Base-by-base conservation (phyloP, 2,888 invertebrate genomes). In the Onchidella celtica region DNA sequence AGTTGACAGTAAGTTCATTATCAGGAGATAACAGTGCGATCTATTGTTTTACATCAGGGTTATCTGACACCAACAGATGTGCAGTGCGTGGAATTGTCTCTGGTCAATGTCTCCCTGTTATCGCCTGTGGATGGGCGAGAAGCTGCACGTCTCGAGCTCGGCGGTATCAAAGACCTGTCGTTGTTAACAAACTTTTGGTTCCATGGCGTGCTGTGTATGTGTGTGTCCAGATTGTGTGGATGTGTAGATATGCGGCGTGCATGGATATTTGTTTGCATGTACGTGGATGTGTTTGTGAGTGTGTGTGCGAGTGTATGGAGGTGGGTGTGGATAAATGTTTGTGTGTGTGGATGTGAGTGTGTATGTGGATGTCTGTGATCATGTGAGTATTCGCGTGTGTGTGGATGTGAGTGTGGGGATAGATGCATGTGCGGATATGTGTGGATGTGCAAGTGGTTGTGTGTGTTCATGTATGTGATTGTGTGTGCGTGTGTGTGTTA, bases 291-390 rank as follows among this genome's bases (percentile, higher is more conserved):
- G 47, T 11, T 6, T 6, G 47, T 47, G 47, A 11, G 6, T 47
- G 47, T 17, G 47, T 47, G 47, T 47, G 47, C 17, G 47, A 11
- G 47, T 47, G 47, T 47, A 17, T 47, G 47, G 6, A 11, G 6
- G 47, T 47, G 17, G 6, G 47, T 47, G 17, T 47, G 61, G 6
- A 24, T 61, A n/a, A 27, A 27, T 72, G 47, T 72, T 29, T 72
- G 55, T 72, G 55, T 72, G 72, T 72, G 29, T 55, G 72, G n/a
- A 27, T 55, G 72, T 55, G 24, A 17, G 55, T 72, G 55, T 72
- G 55, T 72, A 29, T 55, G 55, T n/a, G n/a, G 2, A 55, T 72
- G 55, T 72, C 3, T 38, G 55, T n/a, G 32, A 3, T 2, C 24
- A 55, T 27, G 24, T 72, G 27, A n/a, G 47, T 34, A 11, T 24